Evolutionary conservation across 2,888 invertebrate species (phyloP).

Genomic region (Gisinianus flammeolus): DNA sequence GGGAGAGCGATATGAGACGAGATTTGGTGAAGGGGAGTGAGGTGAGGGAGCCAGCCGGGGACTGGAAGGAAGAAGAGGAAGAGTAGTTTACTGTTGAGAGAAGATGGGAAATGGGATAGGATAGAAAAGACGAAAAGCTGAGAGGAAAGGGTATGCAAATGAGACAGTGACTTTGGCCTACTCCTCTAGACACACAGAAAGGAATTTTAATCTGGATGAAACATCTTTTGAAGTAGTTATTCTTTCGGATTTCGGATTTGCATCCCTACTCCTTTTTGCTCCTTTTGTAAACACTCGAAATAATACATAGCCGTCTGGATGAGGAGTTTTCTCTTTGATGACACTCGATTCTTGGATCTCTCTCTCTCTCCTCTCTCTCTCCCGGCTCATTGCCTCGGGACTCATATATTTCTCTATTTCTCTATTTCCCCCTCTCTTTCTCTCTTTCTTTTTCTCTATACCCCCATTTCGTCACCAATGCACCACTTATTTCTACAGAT

Average conservation of each 20-base stretch:
- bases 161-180: constrained; percentile 30
- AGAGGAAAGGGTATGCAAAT: constrained; percentile 16
- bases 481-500: background rate
- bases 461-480: background rate
- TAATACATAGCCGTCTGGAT: constrained; percentile 32
- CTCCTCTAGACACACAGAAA: constrained; percentile 27
- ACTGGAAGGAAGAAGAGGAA: background rate
- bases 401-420: constrained; percentile 12
- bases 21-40: background rate
- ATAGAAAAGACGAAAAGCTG: background rate
- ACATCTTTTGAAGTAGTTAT: constrained; percentile 47
- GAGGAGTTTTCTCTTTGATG: constrained; percentile 35
- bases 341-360: constrained; percentile 24
- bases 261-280: constrained; percentile 39
- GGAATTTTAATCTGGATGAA: constrained; percentile 47
- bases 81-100: background rate
- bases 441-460: background rate
- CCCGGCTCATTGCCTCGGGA: background rate
- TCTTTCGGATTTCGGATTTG: constrained; percentile 43
- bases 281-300: constrained; percentile 39
- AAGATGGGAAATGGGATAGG: constrained; percentile 19
- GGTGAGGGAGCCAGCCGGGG: too few species aligned
- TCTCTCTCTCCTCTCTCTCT: constrained; percentile 10
- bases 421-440: background rate
- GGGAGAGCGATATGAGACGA: background rate